These are phyloP conservation scores for Chloropsis hardwickii DNA, from an alignment of 2,113 vertebrate genomes.

Conservation along the genomic window DNA sequence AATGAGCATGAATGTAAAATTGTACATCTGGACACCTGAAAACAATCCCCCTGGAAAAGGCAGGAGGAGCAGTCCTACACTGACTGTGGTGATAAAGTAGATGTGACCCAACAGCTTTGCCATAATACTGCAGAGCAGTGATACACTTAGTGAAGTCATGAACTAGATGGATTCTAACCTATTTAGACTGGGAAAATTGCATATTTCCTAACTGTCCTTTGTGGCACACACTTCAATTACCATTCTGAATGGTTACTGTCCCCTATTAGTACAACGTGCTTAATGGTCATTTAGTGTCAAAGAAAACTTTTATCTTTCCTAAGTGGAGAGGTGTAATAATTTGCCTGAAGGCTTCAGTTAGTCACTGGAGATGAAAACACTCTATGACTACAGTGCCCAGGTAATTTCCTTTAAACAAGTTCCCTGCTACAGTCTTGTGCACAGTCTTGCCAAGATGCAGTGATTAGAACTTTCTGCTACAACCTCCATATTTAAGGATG, in stretches of 20 bases:
- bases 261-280: neutral
- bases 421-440: neutral
- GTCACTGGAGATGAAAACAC: neutral
- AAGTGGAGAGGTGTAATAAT: neutral
- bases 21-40: neutral
- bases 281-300: neutral
- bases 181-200: neutral
- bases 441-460: neutral
- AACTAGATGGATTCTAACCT: neutral
- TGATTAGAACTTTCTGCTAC: neutral
- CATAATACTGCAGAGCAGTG: neutral
- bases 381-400: neutral
- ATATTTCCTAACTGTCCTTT: neutral
- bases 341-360: constrained; percentile 6
- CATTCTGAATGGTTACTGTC: neutral
- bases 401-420: neutral
- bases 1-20: neutral
- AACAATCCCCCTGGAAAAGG: neutral
- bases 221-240: neutral
- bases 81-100: neutral
- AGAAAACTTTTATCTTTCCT: neutral
- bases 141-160: neutral
- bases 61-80: neutral
- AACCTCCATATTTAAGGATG: rapidly evolving
- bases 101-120: neutral